Conservation (phyloP, 2,797 vertebrate genomes). For the Alosa sapidissima region DNA sequence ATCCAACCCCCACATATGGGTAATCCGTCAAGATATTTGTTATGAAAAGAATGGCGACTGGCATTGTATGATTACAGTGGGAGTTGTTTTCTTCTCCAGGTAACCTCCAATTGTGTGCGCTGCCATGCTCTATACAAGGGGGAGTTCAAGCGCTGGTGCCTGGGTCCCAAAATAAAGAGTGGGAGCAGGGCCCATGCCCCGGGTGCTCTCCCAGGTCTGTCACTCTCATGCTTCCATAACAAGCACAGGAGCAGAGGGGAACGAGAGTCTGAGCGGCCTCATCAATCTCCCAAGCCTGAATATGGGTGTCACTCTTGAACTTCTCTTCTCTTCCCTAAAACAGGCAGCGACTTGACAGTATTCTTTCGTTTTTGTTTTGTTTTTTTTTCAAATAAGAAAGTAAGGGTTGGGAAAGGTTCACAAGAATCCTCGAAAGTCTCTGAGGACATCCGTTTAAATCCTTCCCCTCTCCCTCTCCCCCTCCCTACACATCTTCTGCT, state of each 20-base stretch:
- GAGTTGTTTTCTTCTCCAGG: neutral
- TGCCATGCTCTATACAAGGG: neutral
- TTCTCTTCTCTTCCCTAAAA: neutral
- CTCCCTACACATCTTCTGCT: neutral
- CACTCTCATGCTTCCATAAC: neutral
- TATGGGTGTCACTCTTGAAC: neutral
- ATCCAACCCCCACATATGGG: neutral
- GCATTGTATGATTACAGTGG: neutral
- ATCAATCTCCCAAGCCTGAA: constrained; percentile 12
- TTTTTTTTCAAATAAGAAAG: neutral
- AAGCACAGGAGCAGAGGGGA: neutral
- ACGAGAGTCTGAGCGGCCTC: neutral
- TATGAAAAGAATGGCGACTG: neutral
- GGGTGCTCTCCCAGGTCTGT: neutral
- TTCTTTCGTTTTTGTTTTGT: too few relatives aligned
- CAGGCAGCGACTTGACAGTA: neutral
- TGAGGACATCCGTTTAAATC: neutral
- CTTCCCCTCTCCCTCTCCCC: neutral
- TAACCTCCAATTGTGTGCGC: neutral
- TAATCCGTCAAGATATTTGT: neutral
- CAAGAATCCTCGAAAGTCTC: neutral
- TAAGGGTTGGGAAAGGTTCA: neutral
- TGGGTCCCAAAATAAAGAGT: constrained; percentile 1
- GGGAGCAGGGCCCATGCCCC: neutral
- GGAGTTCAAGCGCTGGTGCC: neutral